A percentile compares a stretch with the other conserved stretches of the same genome.
Conservation (phyloP, 2,888 invertebrate genomes). For the Lepidocyrtinus sp. region DNA sequence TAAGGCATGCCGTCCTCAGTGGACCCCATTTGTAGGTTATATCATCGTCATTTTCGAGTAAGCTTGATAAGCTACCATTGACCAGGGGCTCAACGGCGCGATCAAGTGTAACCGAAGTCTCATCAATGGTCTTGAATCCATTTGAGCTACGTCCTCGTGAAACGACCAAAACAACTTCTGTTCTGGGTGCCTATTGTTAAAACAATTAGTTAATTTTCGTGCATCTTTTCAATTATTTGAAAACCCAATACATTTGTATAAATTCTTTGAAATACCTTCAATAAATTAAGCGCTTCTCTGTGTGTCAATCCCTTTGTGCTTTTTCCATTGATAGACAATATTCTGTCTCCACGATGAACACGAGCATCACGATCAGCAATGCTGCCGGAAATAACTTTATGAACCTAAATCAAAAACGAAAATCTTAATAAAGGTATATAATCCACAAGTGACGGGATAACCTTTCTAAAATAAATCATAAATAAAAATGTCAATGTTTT, state of each 20-base stretch:
- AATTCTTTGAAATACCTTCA: slow-evolving; percentile 79
- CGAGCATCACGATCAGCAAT: slow-evolving; percentile 90
- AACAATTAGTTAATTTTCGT: neutral
- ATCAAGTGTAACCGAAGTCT: slow-evolving; percentile 68
- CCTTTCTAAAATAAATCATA: no score
- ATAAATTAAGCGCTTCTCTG: slow-evolving; percentile 86
- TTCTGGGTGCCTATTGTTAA: slow-evolving; percentile 79
- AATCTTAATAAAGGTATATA: no score
- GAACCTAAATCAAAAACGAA: slow-evolving; percentile 77
- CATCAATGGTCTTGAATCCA: slow-evolving; percentile 70
- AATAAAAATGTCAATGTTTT: no score
- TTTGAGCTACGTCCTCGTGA: slow-evolving; percentile 75
- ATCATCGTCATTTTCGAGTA: slow-evolving; percentile 64
- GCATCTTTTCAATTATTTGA: neutral
- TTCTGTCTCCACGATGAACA: slow-evolving; percentile 88
- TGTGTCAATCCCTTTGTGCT: slow-evolving; percentile 88
- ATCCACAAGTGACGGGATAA: no score
- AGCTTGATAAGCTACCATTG: slow-evolving; percentile 59
- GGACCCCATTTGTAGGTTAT: slow-evolving; percentile 74
- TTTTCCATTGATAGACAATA: slow-evolving; percentile 90
- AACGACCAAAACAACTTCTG: slow-evolving; percentile 85
- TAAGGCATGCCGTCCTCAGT: slow-evolving; percentile 75
- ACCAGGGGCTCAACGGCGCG: slow-evolving; percentile 67
- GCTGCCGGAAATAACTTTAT: slow-evolving; percentile 88
- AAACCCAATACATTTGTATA: no score